Evolutionary conservation across 1,140 invertebrate genomes (phyloP).

Genomic region (Neodiprion pinetum): DNA sequence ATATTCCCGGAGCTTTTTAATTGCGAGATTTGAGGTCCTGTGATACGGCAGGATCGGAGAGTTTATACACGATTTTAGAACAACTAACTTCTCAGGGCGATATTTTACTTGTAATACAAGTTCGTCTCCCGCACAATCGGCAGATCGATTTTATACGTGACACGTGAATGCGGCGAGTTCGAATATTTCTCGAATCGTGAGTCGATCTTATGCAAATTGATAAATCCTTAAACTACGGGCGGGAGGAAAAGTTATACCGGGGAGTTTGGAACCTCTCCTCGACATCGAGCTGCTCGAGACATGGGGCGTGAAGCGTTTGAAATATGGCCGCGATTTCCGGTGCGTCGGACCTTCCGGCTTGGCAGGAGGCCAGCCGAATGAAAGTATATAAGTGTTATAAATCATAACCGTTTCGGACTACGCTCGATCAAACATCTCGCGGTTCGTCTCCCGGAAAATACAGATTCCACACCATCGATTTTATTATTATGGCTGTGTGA

Average conservation of each 20-base stretch:
- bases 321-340: constrained; percentile 51
- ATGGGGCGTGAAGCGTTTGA: constrained; percentile 15
- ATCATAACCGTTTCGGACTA: constrained; percentile 38
- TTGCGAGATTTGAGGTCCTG: neutral
- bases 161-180: too few species aligned
- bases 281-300: constrained; percentile 1
- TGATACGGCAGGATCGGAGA: too few species aligned
- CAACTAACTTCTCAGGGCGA: too few species aligned
- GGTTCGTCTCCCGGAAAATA: neutral
- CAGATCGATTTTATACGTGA: too few species aligned
- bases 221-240: too few species aligned
- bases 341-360: constrained; percentile 52
- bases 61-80: too few species aligned
- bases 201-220: neutral
- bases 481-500: neutral
- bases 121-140: too few species aligned
- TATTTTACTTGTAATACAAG: too few species aligned
- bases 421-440: neutral
- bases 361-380: constrained; percentile 41
- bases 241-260: neutral
- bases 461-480: neutral
- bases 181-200: too few species aligned
- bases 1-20: neutral
- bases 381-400: constrained; percentile 43
- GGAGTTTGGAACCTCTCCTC: neutral